phyloP scores from a whole-genome alignment of 2,113 vertebrate genomes.

The Castor canadensis region DNA sequence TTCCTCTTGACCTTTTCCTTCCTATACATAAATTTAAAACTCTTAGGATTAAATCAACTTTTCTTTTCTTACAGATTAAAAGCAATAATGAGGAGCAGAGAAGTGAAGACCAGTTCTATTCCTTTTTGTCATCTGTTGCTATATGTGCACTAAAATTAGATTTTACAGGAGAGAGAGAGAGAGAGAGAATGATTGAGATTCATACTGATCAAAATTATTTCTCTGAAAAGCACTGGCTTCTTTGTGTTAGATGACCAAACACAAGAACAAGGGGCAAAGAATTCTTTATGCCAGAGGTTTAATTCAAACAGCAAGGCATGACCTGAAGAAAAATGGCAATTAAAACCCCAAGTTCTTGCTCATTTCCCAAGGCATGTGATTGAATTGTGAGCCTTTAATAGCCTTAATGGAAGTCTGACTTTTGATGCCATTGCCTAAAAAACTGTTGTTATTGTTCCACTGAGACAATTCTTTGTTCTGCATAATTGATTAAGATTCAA shows the following conservation, averaged over 20 bases:
- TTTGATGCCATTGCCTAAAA: constrained; percentile 62
- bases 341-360: constrained; percentile 75
- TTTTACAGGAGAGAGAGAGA: not conserved
- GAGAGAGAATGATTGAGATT: not conserved
- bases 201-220: not conserved
- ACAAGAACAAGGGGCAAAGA: constrained; percentile 10
- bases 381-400: constrained; percentile 17
- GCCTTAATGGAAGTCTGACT: constrained; percentile 64
- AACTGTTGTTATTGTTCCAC: constrained; percentile 22
- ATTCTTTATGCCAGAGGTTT: constrained; percentile 67
- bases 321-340: constrained; percentile 80
- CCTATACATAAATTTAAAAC: not conserved
- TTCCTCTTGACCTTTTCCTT: not conserved
- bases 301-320: constrained; percentile 79
- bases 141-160: constrained; percentile 28
- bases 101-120: not conserved
- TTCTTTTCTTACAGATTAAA: not conserved
- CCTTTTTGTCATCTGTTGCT: not conserved
- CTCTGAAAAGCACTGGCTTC: constrained; percentile 2
- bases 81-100: not conserved
- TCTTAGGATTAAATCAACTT: not conserved
- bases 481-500: constrained; percentile 65
- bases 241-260: constrained; percentile 54
- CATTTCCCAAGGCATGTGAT: constrained; percentile 53
- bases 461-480: constrained; percentile 73